These are phyloP conservation scores for Aptenodytes patagonicus DNA, from an alignment of 2,113 vertebrate species.

Conservation along the genomic window DNA sequence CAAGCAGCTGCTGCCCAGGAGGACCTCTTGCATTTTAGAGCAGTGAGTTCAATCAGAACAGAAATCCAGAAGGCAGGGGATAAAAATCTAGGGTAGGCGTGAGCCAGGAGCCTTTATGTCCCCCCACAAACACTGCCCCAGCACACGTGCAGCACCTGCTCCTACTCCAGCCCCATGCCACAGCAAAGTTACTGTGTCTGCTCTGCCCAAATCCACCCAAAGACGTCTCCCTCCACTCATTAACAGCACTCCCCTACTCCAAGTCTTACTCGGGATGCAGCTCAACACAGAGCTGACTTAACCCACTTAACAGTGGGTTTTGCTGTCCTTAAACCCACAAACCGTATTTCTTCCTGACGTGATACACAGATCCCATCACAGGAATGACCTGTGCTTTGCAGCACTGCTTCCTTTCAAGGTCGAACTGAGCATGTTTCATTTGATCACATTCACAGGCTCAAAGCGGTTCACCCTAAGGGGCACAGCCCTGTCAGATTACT, in stretches of 20 bases:
- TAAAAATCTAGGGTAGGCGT: not conserved
- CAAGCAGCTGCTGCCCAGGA: not conserved
- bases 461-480: not conserved
- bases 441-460: not conserved
- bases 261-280: not conserved
- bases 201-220: not conserved
- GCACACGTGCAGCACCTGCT: not conserved
- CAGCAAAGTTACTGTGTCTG: not conserved
- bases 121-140: not conserved
- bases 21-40: not conserved
- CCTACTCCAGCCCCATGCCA: not conserved
- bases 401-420: not conserved
- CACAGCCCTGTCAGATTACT: not conserved
- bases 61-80: not conserved
- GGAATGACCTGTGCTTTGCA: not conserved
- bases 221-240: not conserved
- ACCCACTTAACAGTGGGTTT: not conserved
- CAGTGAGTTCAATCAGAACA: not conserved
- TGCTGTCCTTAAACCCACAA: not conserved
- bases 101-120: not conserved
- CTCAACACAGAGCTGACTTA: not conserved
- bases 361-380: not conserved
- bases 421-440: not conserved
- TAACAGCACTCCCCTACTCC: not conserved
- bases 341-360: not conserved